Conservation (phyloP, 2,113 vertebrate genomes). For the Craseonycteris thonglongyai region DNA sequence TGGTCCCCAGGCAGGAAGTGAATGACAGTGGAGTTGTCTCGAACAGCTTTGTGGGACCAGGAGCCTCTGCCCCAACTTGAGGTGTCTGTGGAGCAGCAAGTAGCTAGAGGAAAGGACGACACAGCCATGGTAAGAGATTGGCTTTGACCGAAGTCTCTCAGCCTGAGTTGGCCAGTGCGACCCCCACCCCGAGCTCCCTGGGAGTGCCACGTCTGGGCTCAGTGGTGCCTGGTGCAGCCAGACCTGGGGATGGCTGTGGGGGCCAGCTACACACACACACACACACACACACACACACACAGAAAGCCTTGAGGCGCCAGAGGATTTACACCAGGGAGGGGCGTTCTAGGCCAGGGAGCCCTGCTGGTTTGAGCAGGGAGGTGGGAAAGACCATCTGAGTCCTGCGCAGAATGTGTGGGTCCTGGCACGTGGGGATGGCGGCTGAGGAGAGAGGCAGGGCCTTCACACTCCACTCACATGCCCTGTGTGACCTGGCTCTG, state of each 20-base stretch:
- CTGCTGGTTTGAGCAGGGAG: neutral
- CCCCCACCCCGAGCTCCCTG: neutral
- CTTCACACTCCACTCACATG: neutral
- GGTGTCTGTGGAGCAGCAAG: neutral
- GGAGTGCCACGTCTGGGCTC: neutral
- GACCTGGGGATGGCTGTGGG: neutral
- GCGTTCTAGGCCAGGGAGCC: neutral
- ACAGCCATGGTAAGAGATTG: neutral
- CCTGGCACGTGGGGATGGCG: neutral
- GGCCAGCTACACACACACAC: too few relatives aligned
- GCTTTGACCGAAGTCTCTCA: neutral
- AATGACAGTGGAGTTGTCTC: neutral
- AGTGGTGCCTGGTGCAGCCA: neutral
- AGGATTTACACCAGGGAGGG: neutral
- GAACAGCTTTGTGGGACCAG: neutral
- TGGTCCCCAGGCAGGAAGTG: conserved; percentile 38
- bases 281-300: too few relatives aligned
- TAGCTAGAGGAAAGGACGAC: neutral
- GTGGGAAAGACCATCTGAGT: neutral
- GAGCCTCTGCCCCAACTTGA: neutral
- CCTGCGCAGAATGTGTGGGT: neutral
- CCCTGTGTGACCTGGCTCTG: neutral
- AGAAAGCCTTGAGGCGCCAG: neutral
- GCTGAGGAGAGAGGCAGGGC: neutral
- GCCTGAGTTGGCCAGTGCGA: neutral